These are phyloP conservation scores for Sebastes cheni DNA, from an alignment of 2,797 vertebrate species.

Conservation along the genomic window DNA sequence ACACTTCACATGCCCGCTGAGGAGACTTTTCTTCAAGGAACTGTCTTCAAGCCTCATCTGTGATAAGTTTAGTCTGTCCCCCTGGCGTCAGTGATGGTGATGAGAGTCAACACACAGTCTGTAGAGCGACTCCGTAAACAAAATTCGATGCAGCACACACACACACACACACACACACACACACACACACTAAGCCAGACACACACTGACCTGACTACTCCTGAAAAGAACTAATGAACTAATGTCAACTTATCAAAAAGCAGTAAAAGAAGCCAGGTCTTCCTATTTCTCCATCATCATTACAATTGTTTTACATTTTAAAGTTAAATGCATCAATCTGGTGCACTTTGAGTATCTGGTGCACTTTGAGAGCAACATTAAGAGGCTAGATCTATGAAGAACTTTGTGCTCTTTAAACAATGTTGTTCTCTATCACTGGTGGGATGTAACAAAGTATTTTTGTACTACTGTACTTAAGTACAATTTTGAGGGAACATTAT, in stretches of 20 bases:
- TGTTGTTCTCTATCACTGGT: too few relatives aligned
- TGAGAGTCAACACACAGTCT: conserved; percentile 28
- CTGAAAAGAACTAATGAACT: background rate
- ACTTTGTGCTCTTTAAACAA: too few relatives aligned
- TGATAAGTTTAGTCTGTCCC: conserved; percentile 45
- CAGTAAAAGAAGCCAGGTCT: background rate
- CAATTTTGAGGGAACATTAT: too few relatives aligned
- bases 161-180: background rate
- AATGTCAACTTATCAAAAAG: background rate
- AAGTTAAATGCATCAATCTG: too few relatives aligned
- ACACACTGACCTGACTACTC: background rate
- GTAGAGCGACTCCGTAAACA: background rate
- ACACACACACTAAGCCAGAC: background rate
- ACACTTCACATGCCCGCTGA: background rate
- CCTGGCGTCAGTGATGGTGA: conserved; percentile 23
- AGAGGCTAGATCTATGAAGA: too few relatives aligned
- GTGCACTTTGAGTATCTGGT: too few relatives aligned
- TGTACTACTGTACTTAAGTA: too few relatives aligned
- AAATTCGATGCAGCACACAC: background rate
- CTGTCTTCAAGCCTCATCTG: conserved; percentile 37
- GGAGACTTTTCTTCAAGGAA: conserved; percentile 19
- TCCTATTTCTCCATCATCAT: background rate
- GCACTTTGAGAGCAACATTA: too few relatives aligned
- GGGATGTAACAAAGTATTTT: too few relatives aligned
- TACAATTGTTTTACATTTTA: too few relatives aligned